These are phyloP conservation scores for Prunella himalayana DNA, from an alignment of 2,113 vertebrate genomes.

Conservation along the genomic window DNA sequence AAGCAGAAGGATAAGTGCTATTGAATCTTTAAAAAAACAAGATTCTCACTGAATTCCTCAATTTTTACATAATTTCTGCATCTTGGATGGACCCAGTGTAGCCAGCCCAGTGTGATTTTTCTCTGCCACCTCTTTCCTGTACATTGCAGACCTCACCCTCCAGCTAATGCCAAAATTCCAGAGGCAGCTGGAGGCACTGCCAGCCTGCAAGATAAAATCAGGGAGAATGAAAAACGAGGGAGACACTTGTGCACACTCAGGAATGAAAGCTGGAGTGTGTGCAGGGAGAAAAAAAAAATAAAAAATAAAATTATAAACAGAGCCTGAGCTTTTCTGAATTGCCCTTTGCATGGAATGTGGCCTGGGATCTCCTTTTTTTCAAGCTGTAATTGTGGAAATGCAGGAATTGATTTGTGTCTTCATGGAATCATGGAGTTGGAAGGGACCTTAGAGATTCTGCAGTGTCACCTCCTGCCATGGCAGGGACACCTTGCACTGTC, in stretches of 20 bases:
- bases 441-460: background rate
- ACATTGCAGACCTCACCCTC: background rate
- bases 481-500: background rate
- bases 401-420: background rate
- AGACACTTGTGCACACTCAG: background rate
- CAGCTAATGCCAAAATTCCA: background rate
- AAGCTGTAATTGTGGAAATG: background rate
- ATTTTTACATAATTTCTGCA: background rate
- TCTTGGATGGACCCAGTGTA: background rate
- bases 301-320: background rate
- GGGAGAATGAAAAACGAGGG: background rate
- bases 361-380: background rate
- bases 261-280: background rate
- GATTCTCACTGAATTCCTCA: background rate
- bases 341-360: background rate
- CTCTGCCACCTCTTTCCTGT: background rate
- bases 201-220: background rate
- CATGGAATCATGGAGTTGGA: rapidly evolving
- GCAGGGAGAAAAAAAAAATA: background rate
- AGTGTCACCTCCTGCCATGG: background rate
- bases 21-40: background rate
- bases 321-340: background rate
- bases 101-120: background rate
- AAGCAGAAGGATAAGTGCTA: background rate
- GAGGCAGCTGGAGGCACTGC: background rate